These are phyloP conservation scores for Scaptomyza polygonia DNA, from an alignment of 2,888 invertebrate species.

Conservation along the genomic window DNA sequence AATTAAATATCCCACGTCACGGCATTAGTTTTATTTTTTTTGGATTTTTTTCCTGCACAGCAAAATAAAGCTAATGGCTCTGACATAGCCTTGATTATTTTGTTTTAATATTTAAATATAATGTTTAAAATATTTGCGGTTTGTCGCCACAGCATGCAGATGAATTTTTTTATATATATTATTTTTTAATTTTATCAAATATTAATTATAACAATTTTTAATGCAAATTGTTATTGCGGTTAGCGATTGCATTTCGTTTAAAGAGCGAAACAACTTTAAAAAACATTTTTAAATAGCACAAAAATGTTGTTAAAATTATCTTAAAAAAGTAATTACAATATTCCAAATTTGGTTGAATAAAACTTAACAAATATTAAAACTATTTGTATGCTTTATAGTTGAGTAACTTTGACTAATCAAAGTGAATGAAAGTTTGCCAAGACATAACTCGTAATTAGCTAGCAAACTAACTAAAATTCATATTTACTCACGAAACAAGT, in stretches of 20 bases:
- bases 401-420: constrained; percentile 24
- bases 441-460: constrained; percentile 47
- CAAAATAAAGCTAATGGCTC: constrained; percentile 12
- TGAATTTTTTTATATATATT: constrained; percentile 12
- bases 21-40: constrained; percentile 17
- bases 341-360: too few relatives aligned
- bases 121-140: constrained; percentile 40
- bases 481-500: constrained; percentile 49
- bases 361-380: neutral
- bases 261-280: neutral
- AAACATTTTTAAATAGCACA: neutral
- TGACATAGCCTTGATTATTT: constrained; percentile 5
- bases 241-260: neutral
- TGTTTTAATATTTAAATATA: constrained; percentile 12
- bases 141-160: neutral
- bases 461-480: constrained; percentile 37
- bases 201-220: constrained; percentile 28
- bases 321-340: too few relatives aligned
- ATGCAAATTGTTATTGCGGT: constrained; percentile 46
- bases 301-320: neutral
- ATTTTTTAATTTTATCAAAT: constrained; percentile 3
- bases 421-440: constrained; percentile 22
- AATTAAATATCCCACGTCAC: constrained; percentile 54
- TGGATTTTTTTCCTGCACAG: neutral
- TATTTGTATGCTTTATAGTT: neutral